Percentiles rank a stretch among this genome's conserved stretches.
phyloP scores from a whole-genome alignment of 2,113 vertebrate species.

The Notarius quadriscutis region DNA sequence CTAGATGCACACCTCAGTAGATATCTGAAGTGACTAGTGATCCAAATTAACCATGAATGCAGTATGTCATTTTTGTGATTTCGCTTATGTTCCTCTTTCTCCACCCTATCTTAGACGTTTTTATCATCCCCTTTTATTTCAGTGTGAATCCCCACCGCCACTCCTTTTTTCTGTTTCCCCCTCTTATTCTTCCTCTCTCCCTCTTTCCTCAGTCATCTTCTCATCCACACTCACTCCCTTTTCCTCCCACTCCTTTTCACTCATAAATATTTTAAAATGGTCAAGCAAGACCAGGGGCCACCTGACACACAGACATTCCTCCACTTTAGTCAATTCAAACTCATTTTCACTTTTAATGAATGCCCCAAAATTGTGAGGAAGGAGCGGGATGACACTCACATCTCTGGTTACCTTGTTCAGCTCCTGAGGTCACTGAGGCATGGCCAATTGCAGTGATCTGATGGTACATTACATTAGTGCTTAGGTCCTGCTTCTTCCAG shows the following conservation, averaged over 20 bases:
- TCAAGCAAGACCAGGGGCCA: conserved; percentile 46
- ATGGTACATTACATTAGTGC: conserved; percentile 55
- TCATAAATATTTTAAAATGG: conserved; percentile 27
- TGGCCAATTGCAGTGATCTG: neutral
- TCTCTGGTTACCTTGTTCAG: conserved; percentile 24
- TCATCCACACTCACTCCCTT: conserved; percentile 1
- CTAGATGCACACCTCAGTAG: conserved; percentile 15
- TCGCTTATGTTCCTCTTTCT: neutral
- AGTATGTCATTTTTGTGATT: neutral
- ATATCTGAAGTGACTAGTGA: conserved; percentile 11
- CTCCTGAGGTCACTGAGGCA: conserved; percentile 38
- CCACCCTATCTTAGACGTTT: neutral
- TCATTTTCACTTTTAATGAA: conserved; percentile 72
- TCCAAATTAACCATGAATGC: conserved; percentile 10
- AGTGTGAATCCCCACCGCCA: neutral
- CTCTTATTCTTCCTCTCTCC: neutral
- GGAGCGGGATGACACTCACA: conserved; percentile 35
- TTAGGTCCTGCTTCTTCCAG: conserved; percentile 14
- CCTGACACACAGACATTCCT: conserved; percentile 29
- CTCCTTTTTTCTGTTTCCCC: neutral
- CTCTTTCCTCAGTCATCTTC: neutral
- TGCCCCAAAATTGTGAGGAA: conserved; percentile 56
- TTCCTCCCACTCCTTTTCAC: neutral
- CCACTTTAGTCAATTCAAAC: conserved; percentile 57
- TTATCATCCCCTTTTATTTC: neutral